A percentile compares a stretch with the other conserved stretches of the same genome.
phyloP scores from a whole-genome alignment of 2,113 vertebrate species.

The Sporophila hypoxantha region DNA sequence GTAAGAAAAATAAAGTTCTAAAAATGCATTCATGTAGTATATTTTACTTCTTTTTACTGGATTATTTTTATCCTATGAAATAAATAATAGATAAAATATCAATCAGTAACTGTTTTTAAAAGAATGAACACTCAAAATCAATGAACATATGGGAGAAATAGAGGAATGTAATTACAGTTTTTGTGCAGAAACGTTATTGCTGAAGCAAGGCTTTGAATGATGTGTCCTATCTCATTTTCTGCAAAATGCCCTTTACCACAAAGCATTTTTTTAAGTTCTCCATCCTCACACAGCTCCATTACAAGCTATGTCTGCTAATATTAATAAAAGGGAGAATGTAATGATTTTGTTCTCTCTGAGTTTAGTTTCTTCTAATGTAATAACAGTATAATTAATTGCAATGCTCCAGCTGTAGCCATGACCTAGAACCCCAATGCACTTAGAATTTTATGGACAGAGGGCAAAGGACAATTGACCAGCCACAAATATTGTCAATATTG shows the following conservation, averaged over 20 bases:
- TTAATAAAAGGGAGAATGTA: constrained; percentile 11
- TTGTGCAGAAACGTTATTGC: constrained; percentile 79
- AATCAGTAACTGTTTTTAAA: neutral
- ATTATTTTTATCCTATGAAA: neutral
- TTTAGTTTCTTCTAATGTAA: neutral
- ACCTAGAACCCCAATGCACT: neutral
- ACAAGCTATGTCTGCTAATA: constrained; percentile 81
- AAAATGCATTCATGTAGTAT: neutral
- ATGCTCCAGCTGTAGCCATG: neutral
- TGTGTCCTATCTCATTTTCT: constrained; percentile 79
- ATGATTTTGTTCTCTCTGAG: neutral
- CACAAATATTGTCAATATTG: neutral
- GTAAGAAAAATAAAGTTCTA: neutral
- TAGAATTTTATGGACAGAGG: neutral
- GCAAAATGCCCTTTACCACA: constrained; percentile 68
- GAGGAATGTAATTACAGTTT: constrained; percentile 64
- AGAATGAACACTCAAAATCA: neutral
- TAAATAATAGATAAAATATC: neutral
- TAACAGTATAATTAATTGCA: neutral
- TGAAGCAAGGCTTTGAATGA: constrained; percentile 76
- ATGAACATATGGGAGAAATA: neutral
- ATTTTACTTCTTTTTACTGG: neutral
- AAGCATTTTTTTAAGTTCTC: constrained; percentile 78
- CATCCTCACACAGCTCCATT: constrained; percentile 81
- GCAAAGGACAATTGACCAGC: neutral